Base-by-base conservation (phyloP, 2,888 invertebrate species). In the Lottia gigantea region DNA sequence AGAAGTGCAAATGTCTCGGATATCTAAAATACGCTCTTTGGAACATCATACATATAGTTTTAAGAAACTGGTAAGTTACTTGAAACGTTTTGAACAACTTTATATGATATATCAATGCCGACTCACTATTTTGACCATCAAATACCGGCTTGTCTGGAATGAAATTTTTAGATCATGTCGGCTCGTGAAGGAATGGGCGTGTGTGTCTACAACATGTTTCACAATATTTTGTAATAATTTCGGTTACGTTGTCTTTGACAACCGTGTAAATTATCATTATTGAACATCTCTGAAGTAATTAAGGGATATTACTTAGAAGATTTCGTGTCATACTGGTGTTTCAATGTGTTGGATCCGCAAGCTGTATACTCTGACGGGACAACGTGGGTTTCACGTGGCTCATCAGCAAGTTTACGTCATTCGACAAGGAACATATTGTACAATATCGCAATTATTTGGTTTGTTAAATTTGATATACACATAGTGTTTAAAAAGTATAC, bases 381-480 rank as follows among this genome's bases (percentile, higher is more conserved):
- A 69, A 69, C 69, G 69, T 69, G 69, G 69, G 69, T 69, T 69
- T 69, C 69, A 69, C 69, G 69, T 69, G 69, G 69, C 69, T 19
- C 40, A 55, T 23, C 55, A 23, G 55, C 55, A 55, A 23, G 55
- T 40, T 40, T 40, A 40, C 40, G 40, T 40, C 40, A 40, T 40
- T 40, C 7, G 6, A 40, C 40, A 40, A 40, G 40, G 7, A 40
- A 40, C 40, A 40, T 40, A 40, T 40, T 40, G 40, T 40, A 11
- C 40, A 40, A 40, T 40, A 40, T 8, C 1, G 11, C 11, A 40
- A 40, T 40, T 6, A 8, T 8, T 40, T 40, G 6, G 11, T 40
- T 40, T 6, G 40, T 6, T 40, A 1, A 40, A 40, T 8, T 40
- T 40, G 40, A 40, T 11, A 40, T 8, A 6, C 6, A 8, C 7